Evolutionary conservation across 1,140 invertebrate species (phyloP), one percentile per base, ranked within the genome.

Genomic region (Drosophila nikananu): DNA sequence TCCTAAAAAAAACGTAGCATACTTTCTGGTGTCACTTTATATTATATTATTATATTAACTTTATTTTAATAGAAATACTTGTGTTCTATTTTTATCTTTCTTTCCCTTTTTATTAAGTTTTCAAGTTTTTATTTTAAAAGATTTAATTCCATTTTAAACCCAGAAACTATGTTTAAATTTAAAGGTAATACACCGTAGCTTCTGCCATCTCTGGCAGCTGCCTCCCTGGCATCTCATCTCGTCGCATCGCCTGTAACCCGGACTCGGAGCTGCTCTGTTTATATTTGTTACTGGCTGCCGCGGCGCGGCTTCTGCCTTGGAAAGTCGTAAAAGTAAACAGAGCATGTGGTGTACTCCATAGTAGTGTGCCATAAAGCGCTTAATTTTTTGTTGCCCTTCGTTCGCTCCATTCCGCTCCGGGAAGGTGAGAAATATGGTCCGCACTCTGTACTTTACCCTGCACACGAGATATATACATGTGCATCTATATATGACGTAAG

Each of bases 291-390:
- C 39, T 63, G 60, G 55, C 30, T 73, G 61, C 30, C 66, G 61
- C 17, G 51, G 60, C 32, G 30, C 30, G 44, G 39, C 25, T 49
- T 35, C 19, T 65, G 77, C 68, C 58, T 44, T 80, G 63, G 63
- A 75, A 87, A 81, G 77, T 89, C 84, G 84, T 89, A 89, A 89
- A 89, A 83, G 83, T 87, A 87, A 87, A 87, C 83, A 87, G 83
- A 87, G 77, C 80, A 87, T 87, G 80, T 86, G 83, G 77, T 87
- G 73, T 81, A 77, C 46, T 65, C 70, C 76, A 61, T 59, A 58
- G 71, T 70, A 66, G 78, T 65, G 72, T 79, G 86, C 84, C 52
- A 83, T 87, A 87, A 89, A 87, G 73, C 84, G 84, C 84, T 87
- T 87, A 87, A 84, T 87, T 84, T 87, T 86, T 89, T 78, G 52